phyloP scores from a whole-genome alignment of 2,888 invertebrate genomes.

The Papilio demoleus region DNA sequence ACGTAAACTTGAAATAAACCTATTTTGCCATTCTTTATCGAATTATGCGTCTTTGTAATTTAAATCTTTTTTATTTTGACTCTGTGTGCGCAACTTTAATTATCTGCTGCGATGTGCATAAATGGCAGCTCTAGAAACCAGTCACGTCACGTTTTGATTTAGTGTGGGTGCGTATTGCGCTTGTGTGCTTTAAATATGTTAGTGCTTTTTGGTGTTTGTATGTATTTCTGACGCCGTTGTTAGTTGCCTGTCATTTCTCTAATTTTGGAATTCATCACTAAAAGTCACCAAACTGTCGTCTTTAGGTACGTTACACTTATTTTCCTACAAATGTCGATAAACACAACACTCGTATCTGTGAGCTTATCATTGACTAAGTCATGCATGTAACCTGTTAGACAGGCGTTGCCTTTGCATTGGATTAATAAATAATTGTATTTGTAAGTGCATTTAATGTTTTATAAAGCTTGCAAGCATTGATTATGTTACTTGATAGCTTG shows the following conservation, averaged over 20 bases:
- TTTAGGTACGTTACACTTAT: constrained; percentile 69
- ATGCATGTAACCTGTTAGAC: constrained; percentile 61
- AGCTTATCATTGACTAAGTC: constrained; percentile 35
- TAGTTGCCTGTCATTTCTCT: constrained; percentile 72
- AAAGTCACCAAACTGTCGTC: constrained; percentile 78
- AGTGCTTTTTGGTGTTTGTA: constrained; percentile 76
- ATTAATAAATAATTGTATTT: constrained; percentile 47
- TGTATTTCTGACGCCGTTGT: constrained; percentile 79
- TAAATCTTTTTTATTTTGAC: not conserved
- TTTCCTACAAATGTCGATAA: constrained; percentile 46
- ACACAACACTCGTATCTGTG: constrained; percentile 38
- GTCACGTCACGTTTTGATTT: constrained; percentile 64
- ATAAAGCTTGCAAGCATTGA: constrained; percentile 51
- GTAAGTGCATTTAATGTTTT: constrained; percentile 50
- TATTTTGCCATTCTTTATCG: not conserved
- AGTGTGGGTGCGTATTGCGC: constrained; percentile 69
- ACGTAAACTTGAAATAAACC: not conserved
- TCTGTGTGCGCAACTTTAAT: constrained; percentile 8
- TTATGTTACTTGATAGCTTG: constrained; percentile 63
- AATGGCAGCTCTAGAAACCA: constrained; percentile 59
- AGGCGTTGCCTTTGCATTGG: constrained; percentile 73
- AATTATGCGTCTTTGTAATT: too few relatives aligned
- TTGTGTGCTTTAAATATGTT: constrained; percentile 65
- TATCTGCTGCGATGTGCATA: constrained; percentile 1
- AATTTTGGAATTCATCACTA: constrained; percentile 80